Conservation (phyloP, 2,797 vertebrate species). For the Myripristis jacobus region DNA sequence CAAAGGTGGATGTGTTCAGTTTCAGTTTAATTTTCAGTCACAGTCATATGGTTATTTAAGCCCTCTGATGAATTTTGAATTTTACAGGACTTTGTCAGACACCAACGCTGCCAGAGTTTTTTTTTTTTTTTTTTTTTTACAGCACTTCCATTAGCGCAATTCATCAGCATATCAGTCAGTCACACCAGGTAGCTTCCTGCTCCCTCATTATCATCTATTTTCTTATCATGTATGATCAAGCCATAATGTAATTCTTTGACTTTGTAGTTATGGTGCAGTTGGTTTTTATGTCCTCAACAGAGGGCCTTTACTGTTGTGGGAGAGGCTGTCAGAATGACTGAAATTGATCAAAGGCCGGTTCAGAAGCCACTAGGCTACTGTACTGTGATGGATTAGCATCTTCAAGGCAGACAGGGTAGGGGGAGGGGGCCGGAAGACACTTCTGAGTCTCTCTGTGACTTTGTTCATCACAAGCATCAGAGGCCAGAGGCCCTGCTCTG, state of each 20-base stretch:
- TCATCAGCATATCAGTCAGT: conserved; percentile 19
- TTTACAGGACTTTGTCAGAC: conserved; percentile 16
- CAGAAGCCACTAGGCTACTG: conserved; percentile 60
- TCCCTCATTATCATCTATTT: conserved; percentile 41
- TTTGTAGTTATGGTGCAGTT: conserved; percentile 48
- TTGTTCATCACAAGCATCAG: conserved; percentile 67
- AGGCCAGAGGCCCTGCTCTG: conserved; percentile 47
- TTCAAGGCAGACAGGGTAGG: conserved; percentile 61
- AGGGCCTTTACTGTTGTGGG: conserved; percentile 64
- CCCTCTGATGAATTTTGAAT: conserved; percentile 17
- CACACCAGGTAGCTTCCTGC: conserved; percentile 63
- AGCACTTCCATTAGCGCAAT: conserved; percentile 19
- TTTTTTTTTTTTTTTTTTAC: conserved; percentile 7
- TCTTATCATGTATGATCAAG: conserved; percentile 49
- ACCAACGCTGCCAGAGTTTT: conserved; percentile 23
- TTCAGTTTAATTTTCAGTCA: background rate
- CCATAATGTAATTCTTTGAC: conserved; percentile 54
- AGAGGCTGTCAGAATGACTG: conserved; percentile 50
- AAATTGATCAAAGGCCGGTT: conserved; percentile 69
- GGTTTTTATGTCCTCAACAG: conserved; percentile 48
- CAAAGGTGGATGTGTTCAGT: background rate
- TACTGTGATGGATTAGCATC: conserved; percentile 76
- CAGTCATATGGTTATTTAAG: background rate
- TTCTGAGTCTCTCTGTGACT: conserved; percentile 55
- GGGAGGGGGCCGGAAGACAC: conserved; percentile 35